Conservation (phyloP, 2,797 vertebrate genomes). For the Zenarchopterus dispar region DNA sequence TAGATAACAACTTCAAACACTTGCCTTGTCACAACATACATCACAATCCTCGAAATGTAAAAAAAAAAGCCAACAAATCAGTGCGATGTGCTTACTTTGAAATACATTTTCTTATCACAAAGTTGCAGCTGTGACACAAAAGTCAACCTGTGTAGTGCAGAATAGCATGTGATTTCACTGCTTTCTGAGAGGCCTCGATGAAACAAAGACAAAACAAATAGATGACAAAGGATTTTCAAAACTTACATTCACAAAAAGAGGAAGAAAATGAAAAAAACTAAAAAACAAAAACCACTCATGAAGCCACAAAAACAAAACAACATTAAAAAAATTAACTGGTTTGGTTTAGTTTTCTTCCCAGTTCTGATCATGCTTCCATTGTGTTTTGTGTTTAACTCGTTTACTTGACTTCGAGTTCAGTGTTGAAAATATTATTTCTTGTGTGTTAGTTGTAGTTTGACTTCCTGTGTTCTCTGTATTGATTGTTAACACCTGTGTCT, state of each 20-base stretch:
- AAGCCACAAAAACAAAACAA: background rate
- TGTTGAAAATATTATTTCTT: too few relatives aligned
- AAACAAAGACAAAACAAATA: background rate
- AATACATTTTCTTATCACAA: slow-evolving; percentile 1
- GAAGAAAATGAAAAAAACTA: too few relatives aligned
- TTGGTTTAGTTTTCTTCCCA: too few relatives aligned
- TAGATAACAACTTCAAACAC: slow-evolving; percentile 53
- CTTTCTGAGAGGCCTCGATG: background rate
- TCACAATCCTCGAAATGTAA: slow-evolving; percentile 39
- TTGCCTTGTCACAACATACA: slow-evolving; percentile 48
- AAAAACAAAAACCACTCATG: background rate
- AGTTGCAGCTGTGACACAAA: slow-evolving; percentile 5
- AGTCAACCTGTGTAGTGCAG: background rate
- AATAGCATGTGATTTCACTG: background rate
- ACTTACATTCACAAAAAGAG: background rate
- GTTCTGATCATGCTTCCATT: too few relatives aligned
- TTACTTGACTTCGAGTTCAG: too few relatives aligned
- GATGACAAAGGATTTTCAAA: too few relatives aligned
- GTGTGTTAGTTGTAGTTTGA: too few relatives aligned
- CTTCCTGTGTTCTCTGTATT: too few relatives aligned
- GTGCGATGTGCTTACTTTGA: slow-evolving; percentile 15
- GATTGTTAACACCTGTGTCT: too few relatives aligned
- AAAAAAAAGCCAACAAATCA: slow-evolving; percentile 53
- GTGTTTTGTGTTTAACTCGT: too few relatives aligned
- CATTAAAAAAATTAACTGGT: too few relatives aligned